Percentiles rank a stretch among this genome's conserved stretches.
These are phyloP conservation scores for Sarcophaga variegata DNA, from an alignment of 2,888 invertebrate genomes.

Conservation along the genomic window DNA sequence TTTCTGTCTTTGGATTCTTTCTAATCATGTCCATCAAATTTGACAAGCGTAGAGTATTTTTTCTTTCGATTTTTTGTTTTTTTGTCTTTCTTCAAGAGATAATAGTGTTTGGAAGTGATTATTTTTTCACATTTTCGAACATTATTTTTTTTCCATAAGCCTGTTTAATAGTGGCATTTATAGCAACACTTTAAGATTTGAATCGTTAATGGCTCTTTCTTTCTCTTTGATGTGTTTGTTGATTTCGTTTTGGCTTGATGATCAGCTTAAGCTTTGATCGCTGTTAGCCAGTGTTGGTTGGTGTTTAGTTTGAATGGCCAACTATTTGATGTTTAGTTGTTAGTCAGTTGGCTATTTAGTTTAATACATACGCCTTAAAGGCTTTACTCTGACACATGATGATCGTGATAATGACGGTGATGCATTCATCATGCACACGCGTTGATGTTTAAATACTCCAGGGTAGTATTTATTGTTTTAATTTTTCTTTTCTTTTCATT, in stretches of 20 bases:
- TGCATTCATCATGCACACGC: conserved; percentile 58
- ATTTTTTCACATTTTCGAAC: conserved; percentile 15
- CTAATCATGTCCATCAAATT: conserved; percentile 77
- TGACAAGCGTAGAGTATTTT: conserved; percentile 56
- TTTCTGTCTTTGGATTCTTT: conserved; percentile 69
- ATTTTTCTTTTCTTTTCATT: conserved; percentile 17
- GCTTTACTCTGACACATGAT: conserved; percentile 54
- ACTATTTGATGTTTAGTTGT: conserved; percentile 14
- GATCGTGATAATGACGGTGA: conserved; percentile 51
- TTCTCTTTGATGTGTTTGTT: conserved; percentile 50
- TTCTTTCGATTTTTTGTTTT: background rate
- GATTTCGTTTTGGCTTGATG: conserved; percentile 41
- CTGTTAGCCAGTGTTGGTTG: conserved; percentile 14
- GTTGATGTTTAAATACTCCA: conserved; percentile 62
- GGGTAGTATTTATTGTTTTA: conserved; percentile 61
- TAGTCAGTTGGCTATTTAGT: conserved; percentile 46
- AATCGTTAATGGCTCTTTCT: conserved; percentile 60
- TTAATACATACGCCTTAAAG: conserved; percentile 61
- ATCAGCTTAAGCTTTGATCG: conserved; percentile 46
- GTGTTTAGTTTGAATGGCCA: conserved; percentile 4
- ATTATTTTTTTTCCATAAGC: conserved; percentile 23
- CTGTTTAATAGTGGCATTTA: conserved; percentile 60
- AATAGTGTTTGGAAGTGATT: conserved; percentile 29
- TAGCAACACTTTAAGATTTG: conserved; percentile 69
- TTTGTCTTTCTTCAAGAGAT: conserved; percentile 17